Conservation (phyloP, 2,888 invertebrate species). For the Cecidostiba fungosa region DNA sequence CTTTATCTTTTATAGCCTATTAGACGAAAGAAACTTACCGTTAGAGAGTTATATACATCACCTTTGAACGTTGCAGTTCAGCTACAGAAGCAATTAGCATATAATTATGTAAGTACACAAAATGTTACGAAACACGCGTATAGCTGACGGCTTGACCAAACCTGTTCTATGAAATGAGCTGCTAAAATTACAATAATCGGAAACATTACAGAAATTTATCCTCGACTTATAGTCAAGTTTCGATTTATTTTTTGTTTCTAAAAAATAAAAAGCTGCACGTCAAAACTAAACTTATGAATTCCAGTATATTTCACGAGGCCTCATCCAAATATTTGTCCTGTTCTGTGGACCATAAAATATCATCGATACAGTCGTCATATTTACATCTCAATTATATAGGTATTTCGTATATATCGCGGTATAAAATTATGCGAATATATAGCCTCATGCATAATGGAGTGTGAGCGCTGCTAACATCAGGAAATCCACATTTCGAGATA, state of each 20-base stretch:
- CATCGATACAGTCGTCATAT: neutral
- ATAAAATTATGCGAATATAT: constrained; percentile 30
- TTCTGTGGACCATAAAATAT: constrained; percentile 23
- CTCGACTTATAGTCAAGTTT: neutral
- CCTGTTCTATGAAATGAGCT: neutral
- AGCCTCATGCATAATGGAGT: constrained; percentile 34
- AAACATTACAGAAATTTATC: neutral
- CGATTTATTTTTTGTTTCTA: neutral
- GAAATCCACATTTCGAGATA: neutral
- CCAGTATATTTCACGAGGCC: constrained; percentile 20
- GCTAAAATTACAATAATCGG: neutral
- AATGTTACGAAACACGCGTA: constrained; percentile 30
- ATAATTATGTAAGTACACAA: constrained; percentile 40
- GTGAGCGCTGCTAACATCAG: constrained; percentile 34
- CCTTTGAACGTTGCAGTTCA: constrained; percentile 17
- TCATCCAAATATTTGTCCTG: constrained; percentile 40
- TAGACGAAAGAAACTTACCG: constrained; percentile 20
- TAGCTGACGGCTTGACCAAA: neutral
- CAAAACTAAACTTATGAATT: constrained; percentile 1
- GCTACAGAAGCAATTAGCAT: neutral
- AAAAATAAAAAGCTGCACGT: neutral
- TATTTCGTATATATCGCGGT: neutral
- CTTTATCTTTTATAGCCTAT: neutral
- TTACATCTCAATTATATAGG: constrained; percentile 20
- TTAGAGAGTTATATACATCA: constrained; percentile 1